Percentiles rank a stretch among this genome's conserved stretches.
These are phyloP conservation scores for Trypoxylus dichotomus DNA, from an alignment of 1,140 invertebrate species.

Conservation along the genomic window DNA sequence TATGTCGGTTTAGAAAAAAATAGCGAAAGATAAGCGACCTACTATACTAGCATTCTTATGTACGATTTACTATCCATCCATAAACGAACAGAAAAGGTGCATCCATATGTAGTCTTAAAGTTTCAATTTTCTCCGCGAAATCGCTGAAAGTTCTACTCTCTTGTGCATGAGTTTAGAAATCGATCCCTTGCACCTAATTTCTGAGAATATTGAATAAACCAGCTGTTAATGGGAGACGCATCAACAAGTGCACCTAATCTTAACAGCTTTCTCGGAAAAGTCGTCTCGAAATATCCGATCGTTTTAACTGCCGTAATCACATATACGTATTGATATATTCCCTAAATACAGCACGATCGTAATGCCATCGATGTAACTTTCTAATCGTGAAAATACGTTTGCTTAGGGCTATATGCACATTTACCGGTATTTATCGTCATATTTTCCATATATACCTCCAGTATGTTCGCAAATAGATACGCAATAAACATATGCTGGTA, in stretches of 20 bases:
- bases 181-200: conserved; percentile 7
- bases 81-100: not conserved
- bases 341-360: not conserved
- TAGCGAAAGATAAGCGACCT: not conserved
- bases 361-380: not conserved
- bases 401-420: not conserved
- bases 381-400: not conserved
- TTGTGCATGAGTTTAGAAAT: not conserved
- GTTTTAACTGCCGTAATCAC: not conserved
- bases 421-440: not conserved
- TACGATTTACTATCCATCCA: not conserved
- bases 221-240: not conserved
- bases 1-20: not conserved
- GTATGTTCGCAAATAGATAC: not conserved
- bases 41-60: not conserved
- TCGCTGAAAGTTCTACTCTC: not conserved
- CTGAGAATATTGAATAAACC: not conserved
- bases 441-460: not conserved
- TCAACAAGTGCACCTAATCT: not conserved
- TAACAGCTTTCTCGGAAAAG: no score
- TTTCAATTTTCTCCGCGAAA: not conserved
- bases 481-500: not conserved
- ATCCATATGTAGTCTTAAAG: not conserved
- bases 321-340: not conserved
- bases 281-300: not conserved